Evolutionary conservation across 2,888 invertebrate species (phyloP), one percentile per base, ranked within the genome.

Genomic region (Girardia tigrina): DNA sequence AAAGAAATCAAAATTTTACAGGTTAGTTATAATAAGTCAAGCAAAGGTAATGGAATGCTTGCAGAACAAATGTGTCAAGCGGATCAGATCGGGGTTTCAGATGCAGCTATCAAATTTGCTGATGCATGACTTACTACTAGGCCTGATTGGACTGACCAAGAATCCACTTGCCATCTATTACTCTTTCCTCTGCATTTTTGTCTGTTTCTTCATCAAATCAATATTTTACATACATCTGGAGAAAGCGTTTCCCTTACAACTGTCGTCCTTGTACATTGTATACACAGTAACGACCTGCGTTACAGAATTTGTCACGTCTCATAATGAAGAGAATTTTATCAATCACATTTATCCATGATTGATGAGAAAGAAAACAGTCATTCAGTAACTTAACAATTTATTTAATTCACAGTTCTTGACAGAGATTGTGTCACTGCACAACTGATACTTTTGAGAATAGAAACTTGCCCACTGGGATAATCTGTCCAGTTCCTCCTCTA

Each of bases 401-500:
- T n/a, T n/a, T n/a, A n/a, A n/a, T n/a, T n/a, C n/a, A n/a, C 23
- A 4, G n/a, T 56, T 56, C 23, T 56, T 56, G 4, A 23, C 4
- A 20, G 4, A 20, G n/a, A 56, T 56, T 56, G n/a, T 23, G 23
- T 12, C 23, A 16, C 8, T 2, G 23, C 4, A 56, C 23, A n/a
- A 56, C 4, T 42, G 56, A 23, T 70, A 42, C 23, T 74, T 42
- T 6, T 23, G 26, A 27, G 28, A 36, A 36, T 56, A 74, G 28
- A 56, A 56, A n/a, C 26, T 28, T 12, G 56, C 56, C 74, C 74
- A 74, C 2, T 42, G 26, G 26, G 6, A 70, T 16, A 56, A 6
- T 16, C 74, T 28, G 26, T 70, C 56, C 2, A 56, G 27, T 42
- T 74, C 74, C 42, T 36, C 26, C 8, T 26, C 69, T 6, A 74